A percentile compares a stretch with the other conserved stretches of the same genome.
Conservation (phyloP, 2,888 invertebrate species). For the Mesorhabditis spiculigera region DNA sequence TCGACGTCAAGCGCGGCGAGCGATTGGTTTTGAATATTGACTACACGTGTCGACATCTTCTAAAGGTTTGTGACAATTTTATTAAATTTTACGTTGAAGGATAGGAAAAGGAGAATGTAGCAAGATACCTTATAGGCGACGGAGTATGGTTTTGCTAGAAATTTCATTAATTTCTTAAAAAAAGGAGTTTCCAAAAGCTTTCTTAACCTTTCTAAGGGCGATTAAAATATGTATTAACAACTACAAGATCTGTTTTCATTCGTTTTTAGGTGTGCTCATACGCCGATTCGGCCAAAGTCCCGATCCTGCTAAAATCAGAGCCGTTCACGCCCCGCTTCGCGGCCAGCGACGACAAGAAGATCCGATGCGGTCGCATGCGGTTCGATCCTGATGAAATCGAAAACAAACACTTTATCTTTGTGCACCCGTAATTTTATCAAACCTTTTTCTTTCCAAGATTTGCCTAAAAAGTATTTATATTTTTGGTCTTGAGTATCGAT, state of each 20-base stretch:
- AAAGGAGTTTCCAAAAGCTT: background rate
- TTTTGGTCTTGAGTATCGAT: too few species aligned
- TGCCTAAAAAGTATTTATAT: too few species aligned
- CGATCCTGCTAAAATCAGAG: background rate
- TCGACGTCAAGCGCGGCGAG: background rate
- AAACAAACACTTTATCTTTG: background rate
- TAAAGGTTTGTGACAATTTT: background rate
- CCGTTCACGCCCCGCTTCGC: background rate
- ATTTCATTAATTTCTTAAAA: background rate
- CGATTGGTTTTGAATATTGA: background rate
- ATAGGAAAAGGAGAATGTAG: background rate
- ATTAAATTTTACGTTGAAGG: background rate
- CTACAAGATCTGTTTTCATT: background rate
- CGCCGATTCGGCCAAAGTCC: background rate
- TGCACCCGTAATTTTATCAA: background rate
- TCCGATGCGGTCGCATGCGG: background rate
- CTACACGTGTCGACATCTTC: background rate
- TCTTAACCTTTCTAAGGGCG: background rate
- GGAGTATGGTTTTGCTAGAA: background rate
- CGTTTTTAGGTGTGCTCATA: background rate
- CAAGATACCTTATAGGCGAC: background rate
- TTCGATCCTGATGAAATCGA: constrained; percentile 2
- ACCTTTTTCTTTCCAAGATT: too few species aligned
- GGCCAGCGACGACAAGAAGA: constrained; percentile 2
- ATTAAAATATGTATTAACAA: background rate